Evolutionary conservation across 2,113 vertebrate genomes (phyloP), one percentile per base, ranked within the genome.

Genomic region (Apus apus): DNA sequence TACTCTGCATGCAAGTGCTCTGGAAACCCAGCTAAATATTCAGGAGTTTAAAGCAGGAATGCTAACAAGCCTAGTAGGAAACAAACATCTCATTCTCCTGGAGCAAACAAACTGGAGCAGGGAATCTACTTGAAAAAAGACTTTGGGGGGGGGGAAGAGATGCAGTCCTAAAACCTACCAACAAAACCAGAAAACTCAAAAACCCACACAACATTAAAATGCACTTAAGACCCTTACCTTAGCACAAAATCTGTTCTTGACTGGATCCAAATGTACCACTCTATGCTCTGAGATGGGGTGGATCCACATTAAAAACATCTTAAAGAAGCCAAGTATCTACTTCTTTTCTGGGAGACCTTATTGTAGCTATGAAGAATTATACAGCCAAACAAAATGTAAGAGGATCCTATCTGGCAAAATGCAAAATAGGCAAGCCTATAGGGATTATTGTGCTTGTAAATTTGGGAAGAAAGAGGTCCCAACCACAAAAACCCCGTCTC

Each of bases 11-110:
- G 20, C 51, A 94, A 92, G 90, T 62, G 74, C 92, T 93, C 75
- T 86, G 90, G 93, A 87, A 97, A 83, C 82, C 72, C 3, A 89
- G 79, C 82, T 93, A 86, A 97, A 95, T 92, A 95, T 87, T 83
- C 87, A 92, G 95, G 82, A 94, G 92, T 88, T 88, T 74, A 32
- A 88, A 70, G 64, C 0, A 92, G 87, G 94, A 96, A 96, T 95
- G 92, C 85, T 77, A 95, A 88, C 75, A 93, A 95, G 89, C 58
- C 58, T 23, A 79, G 58, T 0, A 94, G 77, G 85, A 94, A 95
- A 90, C 51, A 94, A 96, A 79, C 87, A 97, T 90, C 95, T 96
- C 85, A 93, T 91, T 93, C 82, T 90, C 74, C 72, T 25, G 8
- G 7, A 93, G 82, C 0, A 94, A 87, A 80, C 16, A 34, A 80